Evolutionary conservation across 2,888 invertebrate species (phyloP).

Genomic region (Oscheius sp.): DNA sequence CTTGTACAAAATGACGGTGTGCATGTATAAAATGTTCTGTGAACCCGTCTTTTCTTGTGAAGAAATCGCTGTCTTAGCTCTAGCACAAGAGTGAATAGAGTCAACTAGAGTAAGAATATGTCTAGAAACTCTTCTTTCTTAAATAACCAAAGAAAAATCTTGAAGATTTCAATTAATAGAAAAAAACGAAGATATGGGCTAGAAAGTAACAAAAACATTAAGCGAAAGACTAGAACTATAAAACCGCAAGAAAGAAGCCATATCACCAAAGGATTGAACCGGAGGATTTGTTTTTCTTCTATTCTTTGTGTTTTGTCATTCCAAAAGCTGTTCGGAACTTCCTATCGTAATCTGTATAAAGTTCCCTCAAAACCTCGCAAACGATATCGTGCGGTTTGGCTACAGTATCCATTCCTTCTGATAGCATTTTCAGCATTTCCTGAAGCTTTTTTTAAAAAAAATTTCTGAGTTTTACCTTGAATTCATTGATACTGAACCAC

Average conservation of each 20-base stretch:
- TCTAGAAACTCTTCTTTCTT: no score
- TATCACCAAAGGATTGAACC: neutral
- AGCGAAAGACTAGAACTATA: conserved; percentile 16
- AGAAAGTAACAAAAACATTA: no score
- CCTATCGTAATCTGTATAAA: conserved; percentile 59
- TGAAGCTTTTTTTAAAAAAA: conserved; percentile 20
- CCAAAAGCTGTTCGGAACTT: conserved; percentile 66
- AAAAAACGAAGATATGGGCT: no score
- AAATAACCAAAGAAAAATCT: no score
- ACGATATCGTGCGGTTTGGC: conserved; percentile 59
- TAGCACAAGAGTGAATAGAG: no score
- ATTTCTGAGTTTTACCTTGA: conserved; percentile 52
- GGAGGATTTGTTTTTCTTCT: neutral
- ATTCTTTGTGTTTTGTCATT: conserved; percentile 46
- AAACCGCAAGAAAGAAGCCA: conserved; percentile 1
- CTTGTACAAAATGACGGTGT: conserved; percentile 26
- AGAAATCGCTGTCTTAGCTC: no score
- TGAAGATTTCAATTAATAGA: no score
- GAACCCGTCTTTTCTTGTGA: no score
- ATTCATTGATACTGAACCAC: conserved; percentile 64
- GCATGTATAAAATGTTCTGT: conserved; percentile 23
- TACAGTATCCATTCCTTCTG: conserved; percentile 52
- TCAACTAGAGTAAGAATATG: no score
- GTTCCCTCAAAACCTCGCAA: conserved; percentile 49
- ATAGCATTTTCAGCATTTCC: conserved; percentile 52